These are phyloP conservation scores for Drosophila testacea DNA, from an alignment of 2,888 invertebrate genomes.

Conservation along the genomic window DNA sequence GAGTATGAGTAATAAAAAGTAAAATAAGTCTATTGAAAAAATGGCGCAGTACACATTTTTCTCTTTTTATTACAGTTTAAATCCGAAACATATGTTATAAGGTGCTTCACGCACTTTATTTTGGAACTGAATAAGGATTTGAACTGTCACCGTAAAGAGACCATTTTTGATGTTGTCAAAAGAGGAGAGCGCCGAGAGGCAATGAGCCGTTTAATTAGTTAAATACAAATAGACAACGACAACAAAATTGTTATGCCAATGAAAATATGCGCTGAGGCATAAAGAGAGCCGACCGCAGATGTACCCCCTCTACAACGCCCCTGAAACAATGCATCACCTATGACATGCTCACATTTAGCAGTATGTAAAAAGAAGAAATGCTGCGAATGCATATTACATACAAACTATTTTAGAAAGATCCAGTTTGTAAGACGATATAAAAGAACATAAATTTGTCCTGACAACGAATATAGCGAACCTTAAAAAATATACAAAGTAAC, in stretches of 20 bases:
- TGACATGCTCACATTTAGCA: neutral
- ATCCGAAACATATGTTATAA: conserved; percentile 22
- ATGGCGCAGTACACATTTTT: conserved; percentile 4
- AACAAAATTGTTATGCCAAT: conserved; percentile 73
- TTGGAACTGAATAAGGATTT: conserved; percentile 8
- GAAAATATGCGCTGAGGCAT: conserved; percentile 72
- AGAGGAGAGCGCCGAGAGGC: conserved; percentile 6
- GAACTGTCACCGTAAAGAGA: conserved; percentile 67
- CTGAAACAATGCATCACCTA: conserved; percentile 16
- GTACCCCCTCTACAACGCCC: neutral
- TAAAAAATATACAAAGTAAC: conserved; percentile 55
- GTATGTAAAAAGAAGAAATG: neutral
- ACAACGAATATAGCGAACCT: conserved; percentile 72
- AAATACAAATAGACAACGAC: conserved; percentile 65
- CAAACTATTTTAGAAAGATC: no score
- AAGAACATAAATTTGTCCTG: conserved; percentile 81
- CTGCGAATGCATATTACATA: neutral
- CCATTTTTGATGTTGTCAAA: conserved; percentile 45
- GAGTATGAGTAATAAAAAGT: conserved; percentile 57
- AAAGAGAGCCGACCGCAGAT: conserved; percentile 56
- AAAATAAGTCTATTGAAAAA: conserved; percentile 22
- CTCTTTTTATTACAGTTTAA: conserved; percentile 9
- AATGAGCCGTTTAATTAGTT: conserved; percentile 73
- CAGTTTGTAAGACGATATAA: neutral
- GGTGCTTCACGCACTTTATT: conserved; percentile 73